Base-by-base conservation (phyloP, 2,113 vertebrate genomes). In the Phrynosoma blainvillii region DNA sequence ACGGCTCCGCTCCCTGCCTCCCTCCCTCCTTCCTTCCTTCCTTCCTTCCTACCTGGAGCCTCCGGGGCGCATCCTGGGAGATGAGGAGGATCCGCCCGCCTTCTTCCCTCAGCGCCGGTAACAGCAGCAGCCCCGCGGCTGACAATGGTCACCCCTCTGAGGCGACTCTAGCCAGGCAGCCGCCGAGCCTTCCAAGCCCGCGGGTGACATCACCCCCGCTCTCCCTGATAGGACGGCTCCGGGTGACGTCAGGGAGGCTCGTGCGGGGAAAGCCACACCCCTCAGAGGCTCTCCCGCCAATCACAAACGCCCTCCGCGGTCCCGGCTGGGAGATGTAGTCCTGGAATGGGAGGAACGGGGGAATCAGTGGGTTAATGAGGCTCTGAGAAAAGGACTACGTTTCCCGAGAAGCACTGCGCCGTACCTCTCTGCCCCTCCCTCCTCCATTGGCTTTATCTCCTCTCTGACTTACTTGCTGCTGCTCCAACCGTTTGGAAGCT, bases 121-220 rank as follows among this genome's bases (percentile, higher is more conserved):
- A 30, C 82, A 47, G 68, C 42, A 4, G 40, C 42, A 47, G 12
- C 91, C 91, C 71, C 5, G 13, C 47, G 76, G 74, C 73, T 65
- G 62, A 89, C 93, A 90, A 74, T 91, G 82, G 47, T 47, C 47
- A 7, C 47, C 47, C 47, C 47, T 47, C 47, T 47, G 47, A 47
- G 47, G 47, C 47, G 4, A 25, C 52, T 23, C 52, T 52, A 42
- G 40, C 66, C 81, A 18, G 2, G 56, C 83, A 65, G 81, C 93
- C 16, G 89, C 94, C 91, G 25, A 30, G 92, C 90, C 95, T 83
- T 90, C 90, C 95, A 88, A 91, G 93, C 91, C 86, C 91, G 95
- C 95, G 95, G 96, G 95, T 98, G 97, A 97, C 97, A 97, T 97
- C 97, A 98, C 94, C 89, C 92, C 88, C 88, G 89, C 93, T 82